Percentiles rank a stretch among this genome's conserved stretches.
Evolutionary conservation across 2,797 vertebrate genomes (phyloP).

Genomic region (Salmo trutta): DNA sequence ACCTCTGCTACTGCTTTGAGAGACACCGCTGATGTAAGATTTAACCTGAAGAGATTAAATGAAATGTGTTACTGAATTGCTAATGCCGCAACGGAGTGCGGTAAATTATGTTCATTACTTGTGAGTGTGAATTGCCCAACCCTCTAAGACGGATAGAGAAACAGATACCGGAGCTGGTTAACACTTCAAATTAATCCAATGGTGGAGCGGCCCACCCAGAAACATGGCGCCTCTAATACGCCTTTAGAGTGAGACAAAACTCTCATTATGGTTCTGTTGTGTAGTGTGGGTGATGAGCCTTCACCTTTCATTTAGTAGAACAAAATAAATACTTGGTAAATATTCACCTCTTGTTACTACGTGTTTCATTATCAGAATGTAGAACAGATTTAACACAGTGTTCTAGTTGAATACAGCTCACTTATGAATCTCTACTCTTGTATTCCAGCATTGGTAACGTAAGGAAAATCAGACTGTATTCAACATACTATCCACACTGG

Average conservation of each 20-base stretch:
- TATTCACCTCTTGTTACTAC: not conserved
- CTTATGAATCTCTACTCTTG: not conserved
- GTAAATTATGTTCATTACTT: constrained; percentile 65
- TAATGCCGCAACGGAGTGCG: constrained; percentile 60
- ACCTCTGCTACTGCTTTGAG: constrained; percentile 24
- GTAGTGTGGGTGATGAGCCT: constrained; percentile 12
- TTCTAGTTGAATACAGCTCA: not conserved
- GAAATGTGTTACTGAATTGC: constrained; percentile 68
- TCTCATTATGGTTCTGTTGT: constrained; percentile 50
- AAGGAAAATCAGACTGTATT: not conserved
- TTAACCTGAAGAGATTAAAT: constrained; percentile 58
- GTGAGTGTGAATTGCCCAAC: constrained; percentile 37
- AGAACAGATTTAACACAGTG: not conserved
- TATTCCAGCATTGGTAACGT: not conserved
- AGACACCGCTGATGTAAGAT: constrained; percentile 50
- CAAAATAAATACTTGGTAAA: not conserved
- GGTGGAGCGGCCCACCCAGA: constrained; percentile 47
- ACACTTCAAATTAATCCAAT: constrained; percentile 58
- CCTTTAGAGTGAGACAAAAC: constrained; percentile 33
- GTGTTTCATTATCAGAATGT: too few relatives aligned
- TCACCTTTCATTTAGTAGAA: constrained; percentile 23
- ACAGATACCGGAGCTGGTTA: constrained; percentile 59
- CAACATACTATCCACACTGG: not conserved
- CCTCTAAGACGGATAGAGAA: constrained; percentile 60
- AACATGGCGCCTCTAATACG: constrained; percentile 35